Percentiles rank a stretch among this genome's conserved stretches.
Conservation (phyloP, 1,140 invertebrate species). For the Thaumatotibia leucotreta region DNA sequence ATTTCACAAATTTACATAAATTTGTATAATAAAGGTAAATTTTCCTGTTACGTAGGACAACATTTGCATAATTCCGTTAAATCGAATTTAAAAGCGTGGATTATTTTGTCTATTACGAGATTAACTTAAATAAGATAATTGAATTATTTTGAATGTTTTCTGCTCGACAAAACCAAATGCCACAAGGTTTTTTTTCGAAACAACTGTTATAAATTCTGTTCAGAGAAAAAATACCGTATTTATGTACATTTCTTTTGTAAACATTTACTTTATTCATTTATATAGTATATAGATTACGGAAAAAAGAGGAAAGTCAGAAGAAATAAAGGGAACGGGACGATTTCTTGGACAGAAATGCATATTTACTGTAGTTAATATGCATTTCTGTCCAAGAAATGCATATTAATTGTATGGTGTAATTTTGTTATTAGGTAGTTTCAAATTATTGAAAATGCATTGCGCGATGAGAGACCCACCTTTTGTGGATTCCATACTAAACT, state of each 20-base stretch:
- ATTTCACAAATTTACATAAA: constrained; percentile 4
- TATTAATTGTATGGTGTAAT: too few relatives aligned
- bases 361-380: too few relatives aligned
- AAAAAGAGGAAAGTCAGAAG: too few relatives aligned
- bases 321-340: too few relatives aligned
- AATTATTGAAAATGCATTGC: too few relatives aligned
- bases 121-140: not conserved
- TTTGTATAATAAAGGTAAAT: constrained; percentile 9
- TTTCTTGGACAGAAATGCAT: too few relatives aligned
- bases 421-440: too few relatives aligned
- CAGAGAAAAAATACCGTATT: not conserved
- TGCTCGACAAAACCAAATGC: not conserved
- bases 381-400: too few relatives aligned
- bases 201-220: not conserved
- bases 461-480: too few relatives aligned
- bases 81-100: not conserved
- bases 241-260: not conserved
- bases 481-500: too few relatives aligned
- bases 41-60: not conserved
- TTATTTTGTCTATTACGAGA: not conserved
- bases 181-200: not conserved
- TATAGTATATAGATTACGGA: too few relatives aligned
- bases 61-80: constrained; percentile 12
- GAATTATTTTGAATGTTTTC: not conserved
- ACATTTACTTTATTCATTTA: too few relatives aligned